Evolutionary conservation across 2,888 invertebrate genomes (phyloP), one percentile per base, ranked within the genome.

Genomic region (Tyria jacobaeae): DNA sequence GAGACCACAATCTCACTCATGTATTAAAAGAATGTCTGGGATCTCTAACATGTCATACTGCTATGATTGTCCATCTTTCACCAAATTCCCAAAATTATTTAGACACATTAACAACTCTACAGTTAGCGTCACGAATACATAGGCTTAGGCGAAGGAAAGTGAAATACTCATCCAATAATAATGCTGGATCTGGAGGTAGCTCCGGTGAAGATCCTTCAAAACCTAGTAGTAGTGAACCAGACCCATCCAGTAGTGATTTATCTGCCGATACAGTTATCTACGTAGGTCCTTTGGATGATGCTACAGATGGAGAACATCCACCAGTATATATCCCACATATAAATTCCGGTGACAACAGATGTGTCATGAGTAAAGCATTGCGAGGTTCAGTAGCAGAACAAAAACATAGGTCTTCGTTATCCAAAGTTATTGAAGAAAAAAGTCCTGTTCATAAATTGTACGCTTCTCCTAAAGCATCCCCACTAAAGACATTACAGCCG

Each of bases 221-320:
- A 65, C 96, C 97, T 53, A 97, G 97, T 62, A 97, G 97, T 73
- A 97, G 97, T 86, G 98, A 98, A 84, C 97, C 98, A 57, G 98
- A 98, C 92, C 99, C 99, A 57, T 99, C 99, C 9, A 99, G 99
- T 83, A 99, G 99, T 85, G 99, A 99, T 88, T 95, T 99, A 81
- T 99, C 99, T 25, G 99, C 99, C 64, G 99, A 99, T 89, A 99
- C 99, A 0, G 99, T 99, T 66, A 99, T 99, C 84, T 99, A 99
- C 88, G 96, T 98, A 41, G 97, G 98, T 2, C 97, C 97, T 17
- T 93, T 95, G 57, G 98, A 98, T 80, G 98, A 98, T 83, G 97
- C 97, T 15, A 98, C 98, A 1, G 98, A 98, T 84, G 98, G 98
- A n/a, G 98, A 98, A 88, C 98, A 98, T 92, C 98, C 98, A n/a